Evolutionary conservation across 1,140 invertebrate species (phyloP), one percentile per base, ranked within the genome.

Genomic region (Hesperophylax magnus): DNA sequence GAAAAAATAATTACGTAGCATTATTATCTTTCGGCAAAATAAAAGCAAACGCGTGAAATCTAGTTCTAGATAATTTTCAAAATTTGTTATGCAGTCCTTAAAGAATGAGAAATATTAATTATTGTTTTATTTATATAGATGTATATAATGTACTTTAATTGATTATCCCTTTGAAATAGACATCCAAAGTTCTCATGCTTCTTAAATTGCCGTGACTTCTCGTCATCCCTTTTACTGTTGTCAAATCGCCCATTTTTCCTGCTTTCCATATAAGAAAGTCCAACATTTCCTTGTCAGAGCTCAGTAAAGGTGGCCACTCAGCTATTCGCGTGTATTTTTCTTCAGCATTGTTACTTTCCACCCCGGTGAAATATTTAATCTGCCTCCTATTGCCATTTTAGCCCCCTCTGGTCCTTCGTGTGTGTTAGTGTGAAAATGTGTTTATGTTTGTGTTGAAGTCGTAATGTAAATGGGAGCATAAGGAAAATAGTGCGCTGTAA

Each of bases 341-440:
- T 47, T 76, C 63, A 53, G 76, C 65, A 72, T 80, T 83, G 81
- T 80, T 83, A 72, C 65, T 78, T 82, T 78, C 78, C 58, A 20
- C 78, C 60, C 74, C 34, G 61, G 74, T 80, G 78, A 80, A 83
- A 80, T 83, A 80, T 80, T 83, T 83, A 83, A 83, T 83, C 81
- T 65, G 78, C 65, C 78, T 78, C 31, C 60, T 79, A 82, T 82
- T 82, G 77, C 72, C 61, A 81, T 77, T 79, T 53, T n/a, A 20
- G 8, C 39, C 52, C 69, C 69, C 69, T 71, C 18, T 52, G 24
- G 39, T 47, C 9, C 39, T 11, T 0, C 39, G 39, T 47, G 39
- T 47, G 9, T 47, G 39, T 47, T 0, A 47, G 39, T 14, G 39
- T 47, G 39, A 1, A 11, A 1, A 47, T 14, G 39, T 47, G 34